Evolutionary conservation across 2,797 vertebrate species (phyloP).

Genomic region (Loriculus beryllinus): DNA sequence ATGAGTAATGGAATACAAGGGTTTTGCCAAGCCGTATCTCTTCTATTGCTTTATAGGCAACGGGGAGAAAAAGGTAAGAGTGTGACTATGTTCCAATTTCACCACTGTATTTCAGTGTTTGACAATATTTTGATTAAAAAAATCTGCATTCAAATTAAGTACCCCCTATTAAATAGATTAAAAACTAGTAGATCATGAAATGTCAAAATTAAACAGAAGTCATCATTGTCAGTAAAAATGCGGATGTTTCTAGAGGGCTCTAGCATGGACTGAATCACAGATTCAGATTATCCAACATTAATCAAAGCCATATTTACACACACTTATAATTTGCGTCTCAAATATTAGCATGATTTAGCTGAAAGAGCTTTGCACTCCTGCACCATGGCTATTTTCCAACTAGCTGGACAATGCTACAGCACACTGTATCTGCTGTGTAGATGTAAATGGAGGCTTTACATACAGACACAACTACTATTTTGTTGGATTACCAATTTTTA

Average conservation of each 20-base stretch:
- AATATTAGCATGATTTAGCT: background rate
- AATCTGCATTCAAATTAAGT: background rate
- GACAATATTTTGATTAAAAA: background rate
- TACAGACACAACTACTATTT: background rate
- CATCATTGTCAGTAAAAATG: background rate
- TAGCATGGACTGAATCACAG: background rate
- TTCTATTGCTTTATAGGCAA: background rate
- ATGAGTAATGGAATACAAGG: background rate
- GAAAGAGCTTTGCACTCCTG: background rate
- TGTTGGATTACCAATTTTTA: background rate
- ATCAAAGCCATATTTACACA: background rate
- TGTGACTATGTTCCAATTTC: background rate
- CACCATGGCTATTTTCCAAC: background rate
- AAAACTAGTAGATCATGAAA: background rate
- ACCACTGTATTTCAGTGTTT: background rate
- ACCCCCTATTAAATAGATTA: background rate
- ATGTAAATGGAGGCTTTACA: background rate
- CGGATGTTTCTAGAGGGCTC: background rate
- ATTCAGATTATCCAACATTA: background rate
- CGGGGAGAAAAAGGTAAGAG: background rate
- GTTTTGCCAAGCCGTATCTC: background rate
- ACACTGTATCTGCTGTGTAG: background rate
- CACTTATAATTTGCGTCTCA: background rate
- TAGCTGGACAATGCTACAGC: background rate
- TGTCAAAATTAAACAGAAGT: background rate